Conservation (phyloP, 1,140 invertebrate genomes). For the Zaprionus kolodkinae region DNA sequence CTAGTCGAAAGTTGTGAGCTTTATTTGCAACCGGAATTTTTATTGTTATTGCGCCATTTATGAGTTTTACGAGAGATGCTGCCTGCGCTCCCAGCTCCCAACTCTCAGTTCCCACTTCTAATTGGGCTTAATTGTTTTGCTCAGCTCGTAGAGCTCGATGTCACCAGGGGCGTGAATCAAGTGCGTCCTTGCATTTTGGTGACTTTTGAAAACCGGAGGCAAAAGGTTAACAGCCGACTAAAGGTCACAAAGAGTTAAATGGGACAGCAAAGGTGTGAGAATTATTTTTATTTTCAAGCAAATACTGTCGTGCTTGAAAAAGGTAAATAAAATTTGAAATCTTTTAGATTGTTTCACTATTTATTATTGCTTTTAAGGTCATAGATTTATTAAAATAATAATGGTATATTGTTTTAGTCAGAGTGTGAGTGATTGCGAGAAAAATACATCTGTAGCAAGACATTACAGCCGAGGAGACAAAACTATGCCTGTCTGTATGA, state of each 20-base stretch:
- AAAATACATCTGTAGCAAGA: too few species aligned
- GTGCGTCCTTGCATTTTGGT: constrained; percentile 23
- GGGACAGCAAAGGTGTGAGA: constrained; percentile 20
- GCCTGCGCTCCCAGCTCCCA: constrained; percentile 26
- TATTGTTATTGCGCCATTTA: constrained; percentile 79
- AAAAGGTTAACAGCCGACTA: constrained; percentile 2
- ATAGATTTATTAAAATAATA: too few species aligned
- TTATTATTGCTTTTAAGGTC: too few species aligned
- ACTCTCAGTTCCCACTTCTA: constrained; percentile 48
- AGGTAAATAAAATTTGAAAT: too few species aligned
- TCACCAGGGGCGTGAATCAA: constrained; percentile 35
- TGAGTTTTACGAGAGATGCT: constrained; percentile 70
- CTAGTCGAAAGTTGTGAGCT: constrained; percentile 65
- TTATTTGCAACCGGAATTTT: constrained; percentile 81
- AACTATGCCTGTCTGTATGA: too few species aligned
- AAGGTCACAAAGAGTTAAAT: not conserved
- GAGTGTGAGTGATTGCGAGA: too few species aligned
- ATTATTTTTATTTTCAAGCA: not conserved
- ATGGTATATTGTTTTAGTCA: too few species aligned
- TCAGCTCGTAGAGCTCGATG: constrained; percentile 25
- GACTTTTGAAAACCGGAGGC: constrained; percentile 18
- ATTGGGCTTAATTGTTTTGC: constrained; percentile 65
- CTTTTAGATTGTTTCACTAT: too few species aligned
- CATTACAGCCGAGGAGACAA: too few species aligned
- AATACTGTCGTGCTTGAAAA: not conserved